phyloP scores from a whole-genome alignment of 1,140 invertebrate species.

The Telenomus remus region DNA sequence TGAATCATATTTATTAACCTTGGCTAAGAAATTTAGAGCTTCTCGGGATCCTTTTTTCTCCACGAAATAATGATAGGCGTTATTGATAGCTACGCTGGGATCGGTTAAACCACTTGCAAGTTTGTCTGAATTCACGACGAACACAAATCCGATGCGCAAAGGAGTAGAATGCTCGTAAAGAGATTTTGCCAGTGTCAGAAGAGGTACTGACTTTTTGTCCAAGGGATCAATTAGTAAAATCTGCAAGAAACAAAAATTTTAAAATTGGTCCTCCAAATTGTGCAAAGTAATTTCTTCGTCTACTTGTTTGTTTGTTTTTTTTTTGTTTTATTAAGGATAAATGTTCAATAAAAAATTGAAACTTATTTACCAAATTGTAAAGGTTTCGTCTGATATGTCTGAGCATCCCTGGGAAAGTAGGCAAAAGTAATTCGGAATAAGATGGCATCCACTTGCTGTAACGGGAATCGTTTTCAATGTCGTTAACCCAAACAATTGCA shows the following conservation, averaged over 20 bases:
- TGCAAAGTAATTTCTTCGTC: no score
- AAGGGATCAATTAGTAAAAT: constrained; percentile 92
- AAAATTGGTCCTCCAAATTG: no score
- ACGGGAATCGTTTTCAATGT: constrained; percentile 91
- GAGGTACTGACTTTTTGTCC: constrained; percentile 79
- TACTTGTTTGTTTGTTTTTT: not conserved
- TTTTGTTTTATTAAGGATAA: no score
- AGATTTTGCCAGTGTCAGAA: constrained; percentile 92
- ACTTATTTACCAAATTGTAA: constrained; percentile 92
- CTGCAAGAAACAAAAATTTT: constrained; percentile 60
- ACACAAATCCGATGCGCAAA: constrained; percentile 92
- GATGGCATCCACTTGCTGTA: constrained; percentile 77
- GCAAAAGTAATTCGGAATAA: constrained; percentile 91
- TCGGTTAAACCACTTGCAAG: constrained; percentile 80
- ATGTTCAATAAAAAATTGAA: no score
- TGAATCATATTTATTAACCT: constrained; percentile 77
- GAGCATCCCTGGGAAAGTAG: constrained; percentile 98
- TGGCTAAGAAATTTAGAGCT: constrained; percentile 88
- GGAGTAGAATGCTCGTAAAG: constrained; percentile 93
- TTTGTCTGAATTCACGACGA: constrained; percentile 82
- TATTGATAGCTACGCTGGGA: constrained; percentile 88
- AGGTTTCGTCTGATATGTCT: constrained; percentile 95
- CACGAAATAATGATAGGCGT: constrained; percentile 94
- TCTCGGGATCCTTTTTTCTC: constrained; percentile 84
- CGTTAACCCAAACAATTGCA: constrained; percentile 94